phyloP scores from a whole-genome alignment of 2,888 invertebrate species.

The Papilio protenor region DNA sequence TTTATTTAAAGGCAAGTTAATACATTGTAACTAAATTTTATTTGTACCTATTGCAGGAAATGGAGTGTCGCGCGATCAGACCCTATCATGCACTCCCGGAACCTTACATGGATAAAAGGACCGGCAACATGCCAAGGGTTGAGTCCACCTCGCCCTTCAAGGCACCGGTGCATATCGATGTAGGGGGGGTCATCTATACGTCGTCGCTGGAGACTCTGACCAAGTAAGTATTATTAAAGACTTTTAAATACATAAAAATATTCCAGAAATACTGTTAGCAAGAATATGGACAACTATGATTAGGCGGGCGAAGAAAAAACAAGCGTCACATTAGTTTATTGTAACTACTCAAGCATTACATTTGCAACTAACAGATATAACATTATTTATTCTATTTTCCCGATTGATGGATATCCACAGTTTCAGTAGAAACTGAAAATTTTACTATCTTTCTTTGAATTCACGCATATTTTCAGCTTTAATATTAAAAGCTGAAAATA shows the following conservation, averaged over 20 bases:
- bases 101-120: conserved; percentile 86
- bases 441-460: background rate
- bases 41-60: background rate
- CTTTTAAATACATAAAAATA: no score
- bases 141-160: conserved; percentile 96
- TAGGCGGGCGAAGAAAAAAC: no score
- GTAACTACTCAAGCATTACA: no score
- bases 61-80: background rate
- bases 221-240: conserved; percentile 88
- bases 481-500: no score
- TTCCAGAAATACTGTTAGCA: no score
- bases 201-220: conserved; percentile 98
- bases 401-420: background rate
- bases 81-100: background rate
- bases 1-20: no score
- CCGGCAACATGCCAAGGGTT: conserved; percentile 94
- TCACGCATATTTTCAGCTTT: no score
- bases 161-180: conserved; percentile 98
- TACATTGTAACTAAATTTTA: background rate
- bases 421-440: background rate
- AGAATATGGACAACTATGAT: no score
- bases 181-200: conserved; percentile 98
- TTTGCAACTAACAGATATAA: background rate
- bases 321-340: no score
- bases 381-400: background rate